Percentiles rank a stretch among this genome's conserved stretches.
Evolutionary conservation across 2,113 vertebrate species (phyloP).

Genomic region (Chionis minor): DNA sequence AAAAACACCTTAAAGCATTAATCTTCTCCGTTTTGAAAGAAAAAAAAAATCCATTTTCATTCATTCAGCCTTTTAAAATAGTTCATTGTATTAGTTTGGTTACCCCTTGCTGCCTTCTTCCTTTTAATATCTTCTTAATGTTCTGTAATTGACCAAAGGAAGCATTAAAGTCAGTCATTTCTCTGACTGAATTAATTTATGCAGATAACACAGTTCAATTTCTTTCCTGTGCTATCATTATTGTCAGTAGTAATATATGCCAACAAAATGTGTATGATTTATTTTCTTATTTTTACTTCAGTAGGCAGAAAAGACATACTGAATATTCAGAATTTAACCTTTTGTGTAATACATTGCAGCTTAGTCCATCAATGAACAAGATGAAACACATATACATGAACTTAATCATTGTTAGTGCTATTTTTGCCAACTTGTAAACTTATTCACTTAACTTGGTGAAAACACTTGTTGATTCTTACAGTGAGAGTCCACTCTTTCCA

Average conservation of each 20-base stretch:
- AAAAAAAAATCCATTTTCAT: background rate
- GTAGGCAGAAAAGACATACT: background rate
- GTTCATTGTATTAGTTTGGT: background rate
- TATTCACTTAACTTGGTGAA: background rate
- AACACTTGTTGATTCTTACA: background rate
- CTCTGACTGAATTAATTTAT: background rate
- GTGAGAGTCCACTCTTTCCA: background rate
- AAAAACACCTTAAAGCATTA: background rate
- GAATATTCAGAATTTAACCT: background rate
- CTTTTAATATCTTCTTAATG: background rate
- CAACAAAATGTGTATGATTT: background rate
- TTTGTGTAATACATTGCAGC: background rate
- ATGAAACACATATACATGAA: background rate
- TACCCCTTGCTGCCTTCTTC: background rate
- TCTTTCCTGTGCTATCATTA: background rate
- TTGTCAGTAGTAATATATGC: background rate
- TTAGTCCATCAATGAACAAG: background rate
- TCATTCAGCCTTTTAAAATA: background rate
- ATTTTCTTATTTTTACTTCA: constrained; percentile 24
- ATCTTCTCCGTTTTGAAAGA: background rate
- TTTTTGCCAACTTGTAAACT: background rate
- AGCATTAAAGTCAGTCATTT: background rate
- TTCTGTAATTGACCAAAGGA: background rate
- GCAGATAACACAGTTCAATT: background rate
- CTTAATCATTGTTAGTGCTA: background rate